These are phyloP conservation scores for Onthophagus taurus DNA, from an alignment of 1,140 invertebrate genomes.

Conservation along the genomic window DNA sequence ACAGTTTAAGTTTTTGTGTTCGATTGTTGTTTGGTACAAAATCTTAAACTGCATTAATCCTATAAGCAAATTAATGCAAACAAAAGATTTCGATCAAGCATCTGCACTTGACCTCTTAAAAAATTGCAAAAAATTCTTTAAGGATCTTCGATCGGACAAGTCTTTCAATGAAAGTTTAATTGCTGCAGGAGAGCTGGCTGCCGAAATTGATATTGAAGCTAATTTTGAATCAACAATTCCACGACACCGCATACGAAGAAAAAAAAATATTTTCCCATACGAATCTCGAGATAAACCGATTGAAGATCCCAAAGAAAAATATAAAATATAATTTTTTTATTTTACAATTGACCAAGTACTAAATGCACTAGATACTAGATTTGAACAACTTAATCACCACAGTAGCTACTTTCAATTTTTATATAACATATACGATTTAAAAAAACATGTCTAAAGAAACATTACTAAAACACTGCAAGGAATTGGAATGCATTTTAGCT, in stretches of 20 bases:
- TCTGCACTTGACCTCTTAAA: conserved; percentile 12
- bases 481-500: too few relatives aligned
- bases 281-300: conserved; percentile 16
- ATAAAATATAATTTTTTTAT: too few relatives aligned
- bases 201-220: conserved; percentile 13
- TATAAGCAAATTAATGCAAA: conserved; percentile 15
- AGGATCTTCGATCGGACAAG: conserved; percentile 13
- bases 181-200: conserved; percentile 10
- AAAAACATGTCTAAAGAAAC: too few relatives aligned
- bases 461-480: too few relatives aligned
- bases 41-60: conserved; percentile 17
- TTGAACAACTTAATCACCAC: too few relatives aligned
- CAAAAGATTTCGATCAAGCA: conserved; percentile 15
- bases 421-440: too few relatives aligned
- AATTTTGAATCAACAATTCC: conserved; percentile 16
- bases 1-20: conserved; percentile 20
- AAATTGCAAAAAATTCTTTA: conserved; percentile 17
- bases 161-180: conserved; percentile 7
- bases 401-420: too few relatives aligned
- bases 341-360: too few relatives aligned
- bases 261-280: conserved; percentile 12
- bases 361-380: too few relatives aligned
- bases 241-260: conserved; percentile 13
- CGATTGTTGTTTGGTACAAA: conserved; percentile 12
- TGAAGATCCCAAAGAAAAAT: conserved; percentile 16